Evolutionary conservation across 2,888 invertebrate genomes (phyloP).

Genomic region (Thymelicus lineola): DNA sequence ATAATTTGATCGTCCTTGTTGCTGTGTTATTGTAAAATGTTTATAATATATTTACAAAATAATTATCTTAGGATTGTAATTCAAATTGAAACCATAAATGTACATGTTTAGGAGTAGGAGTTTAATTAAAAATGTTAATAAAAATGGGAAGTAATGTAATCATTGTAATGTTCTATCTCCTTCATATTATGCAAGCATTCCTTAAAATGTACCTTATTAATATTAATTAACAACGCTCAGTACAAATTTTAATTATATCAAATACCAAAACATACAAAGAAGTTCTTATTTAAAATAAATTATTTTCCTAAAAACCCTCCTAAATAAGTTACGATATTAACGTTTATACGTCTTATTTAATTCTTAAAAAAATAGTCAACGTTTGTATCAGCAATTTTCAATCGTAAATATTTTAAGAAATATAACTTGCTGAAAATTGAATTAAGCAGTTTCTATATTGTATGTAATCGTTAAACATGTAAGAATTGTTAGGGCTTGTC

Average conservation of each 20-base stretch:
- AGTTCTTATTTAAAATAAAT: not conserved
- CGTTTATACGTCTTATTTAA: too few relatives aligned
- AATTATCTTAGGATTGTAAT: constrained; percentile 66
- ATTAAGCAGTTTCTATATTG: not conserved
- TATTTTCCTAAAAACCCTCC: not conserved
- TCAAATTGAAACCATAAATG: constrained; percentile 54
- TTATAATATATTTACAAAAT: constrained; percentile 72
- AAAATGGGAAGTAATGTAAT: constrained; percentile 71
- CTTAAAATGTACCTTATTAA: constrained; percentile 26
- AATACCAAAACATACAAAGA: not conserved
- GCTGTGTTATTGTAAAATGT: constrained; percentile 78
- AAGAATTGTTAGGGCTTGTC: too few relatives aligned
- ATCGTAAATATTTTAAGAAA: too few relatives aligned
- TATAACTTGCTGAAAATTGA: too few relatives aligned
- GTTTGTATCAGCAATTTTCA: too few relatives aligned
- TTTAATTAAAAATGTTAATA: constrained; percentile 61
- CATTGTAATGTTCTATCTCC: constrained; percentile 44
- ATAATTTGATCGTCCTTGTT: constrained; percentile 60
- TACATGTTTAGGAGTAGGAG: constrained; percentile 64
- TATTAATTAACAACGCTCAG: constrained; percentile 16
- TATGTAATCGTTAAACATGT: not conserved
- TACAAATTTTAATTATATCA: constrained; percentile 25
- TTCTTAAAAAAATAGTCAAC: too few relatives aligned
- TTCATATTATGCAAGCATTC: constrained; percentile 6
- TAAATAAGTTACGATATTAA: too few relatives aligned